Evolutionary conservation across 2,888 invertebrate species (phyloP).

Genomic region (Luffia ferchaultella): DNA sequence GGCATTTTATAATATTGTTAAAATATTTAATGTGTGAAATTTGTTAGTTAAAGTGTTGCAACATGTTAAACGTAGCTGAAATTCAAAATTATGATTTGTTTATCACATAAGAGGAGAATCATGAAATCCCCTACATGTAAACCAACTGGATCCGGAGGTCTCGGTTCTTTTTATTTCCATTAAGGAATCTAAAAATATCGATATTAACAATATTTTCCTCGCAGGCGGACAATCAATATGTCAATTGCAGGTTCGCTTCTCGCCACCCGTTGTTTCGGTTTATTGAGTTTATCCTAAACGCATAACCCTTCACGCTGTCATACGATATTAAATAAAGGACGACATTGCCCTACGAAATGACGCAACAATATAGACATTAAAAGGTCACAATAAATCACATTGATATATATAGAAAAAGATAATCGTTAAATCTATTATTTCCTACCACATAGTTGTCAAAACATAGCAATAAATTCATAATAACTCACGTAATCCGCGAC

Average conservation of each 20-base stretch:
- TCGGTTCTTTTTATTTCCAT: no score
- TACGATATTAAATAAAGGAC: slow-evolving; percentile 23
- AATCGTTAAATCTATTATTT: neutral
- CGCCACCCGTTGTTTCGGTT: slow-evolving; percentile 59
- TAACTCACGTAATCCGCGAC: slow-evolving; percentile 57
- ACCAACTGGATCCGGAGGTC: no score
- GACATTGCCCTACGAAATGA: neutral
- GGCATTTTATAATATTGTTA: no score
- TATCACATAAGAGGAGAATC: no score
- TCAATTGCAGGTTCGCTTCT: slow-evolving; percentile 54
- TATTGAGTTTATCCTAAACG: slow-evolving; percentile 60
- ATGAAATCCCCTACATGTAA: no score
- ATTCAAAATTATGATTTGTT: no score
- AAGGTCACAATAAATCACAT: neutral
- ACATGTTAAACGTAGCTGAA: no score
- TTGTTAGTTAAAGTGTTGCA: no score
- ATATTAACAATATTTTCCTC: neutral
- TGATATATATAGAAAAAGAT: neutral
- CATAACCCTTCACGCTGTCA: slow-evolving; percentile 63
- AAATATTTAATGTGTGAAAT: no score
- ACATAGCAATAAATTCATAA: slow-evolving; percentile 48
- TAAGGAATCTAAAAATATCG: neutral
- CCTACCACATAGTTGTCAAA: slow-evolving; percentile 43
- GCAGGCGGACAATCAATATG: slow-evolving; percentile 30
- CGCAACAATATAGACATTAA: neutral